Base-by-base conservation (phyloP, 2,888 invertebrate species). In the Antheraea yamamai region DNA sequence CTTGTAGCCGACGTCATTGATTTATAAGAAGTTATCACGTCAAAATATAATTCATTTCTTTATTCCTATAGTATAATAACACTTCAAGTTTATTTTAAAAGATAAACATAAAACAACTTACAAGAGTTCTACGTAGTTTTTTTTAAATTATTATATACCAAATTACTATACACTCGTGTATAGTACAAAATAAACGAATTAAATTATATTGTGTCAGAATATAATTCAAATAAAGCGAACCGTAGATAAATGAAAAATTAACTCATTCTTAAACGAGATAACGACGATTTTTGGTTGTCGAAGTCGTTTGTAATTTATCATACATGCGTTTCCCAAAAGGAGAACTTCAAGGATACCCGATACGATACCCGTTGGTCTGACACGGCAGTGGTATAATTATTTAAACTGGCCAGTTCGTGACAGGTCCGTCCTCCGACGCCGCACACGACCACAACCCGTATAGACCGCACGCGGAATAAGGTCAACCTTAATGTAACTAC, bases 361-460 rank as follows among this genome's bases (percentile, higher is more conserved):
- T 70, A 70, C 70, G 70, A 70, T 70, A 70, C 39, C 35, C 39
- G 70, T 70, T 39, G 35, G 70, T 55, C 71, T 39, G 74, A 74
- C 74, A 61, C 58, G 35, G 39, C 76, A 55, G 35, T 52, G 10
- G 76, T 79, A 75, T 81, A 79, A 82, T 83, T 78, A 82, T 77
- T 75, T 70, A 72, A 79, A 76, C 77, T 77, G 78, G 72, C 75
- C 71, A 71, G 77, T 77, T 90, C 91, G 91, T 91, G 91, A 89
- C 88, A 83, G 77, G 85, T 74, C 80, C 89, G 88, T 88, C 89
- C 90, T 88, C 85, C 75, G 77, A 75, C 61, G 79, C 74, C 73
- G 80, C 76, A 76, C 80, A 80, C 77, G 64, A 66, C 26, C 14
- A 30, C 26, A 66, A 30, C 64, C 30, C 64, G 80, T 81, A 76